Base-by-base conservation (phyloP, 2,113 vertebrate species). In the Galeopterus variegatus region DNA sequence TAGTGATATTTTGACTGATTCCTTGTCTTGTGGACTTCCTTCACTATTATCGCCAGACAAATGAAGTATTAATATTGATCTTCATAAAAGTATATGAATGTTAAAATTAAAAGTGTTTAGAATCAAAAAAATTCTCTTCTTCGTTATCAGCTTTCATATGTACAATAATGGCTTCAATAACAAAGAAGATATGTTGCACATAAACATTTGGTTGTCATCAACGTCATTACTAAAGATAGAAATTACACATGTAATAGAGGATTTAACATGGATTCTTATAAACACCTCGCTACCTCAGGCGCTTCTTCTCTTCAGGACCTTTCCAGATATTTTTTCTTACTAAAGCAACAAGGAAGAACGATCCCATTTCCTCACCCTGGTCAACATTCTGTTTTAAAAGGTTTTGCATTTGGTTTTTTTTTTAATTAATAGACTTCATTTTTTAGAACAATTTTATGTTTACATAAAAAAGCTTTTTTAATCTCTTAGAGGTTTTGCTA, bases 31-130 rank as follows among this genome's bases (percentile, higher is more conserved):
- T 91, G 52, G 52, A 12, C 45, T 96, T 95, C 56, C 8, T 96
- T 96, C 28, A 88, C 87, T 95, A 13, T 94, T 81, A n/a, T n/a
- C n/a, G 45, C 60, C n/a, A 88, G 58, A 80, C 26, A 69, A 96
- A 67, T 70, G 33, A 88, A 92, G 0, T 84, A 80, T 93, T 93
- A 82, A 50, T 96, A 67, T 65, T 97, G 77, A n/a, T 94, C 56
- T 94, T 89, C 75, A 36, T 81, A 48, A 92, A 65, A 94, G 75
- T 7, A 19, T 75, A 91, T 87, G 33, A 85, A 24, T 95, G 24
- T 91, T 21, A 96, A 93, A 89, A 88, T 54, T 70, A 85, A 95
- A 91, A 89, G 8, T 81, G 50, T 86, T 92, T 95, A 92, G 56
- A 90, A n/a, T 90, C 17, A 89, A 92, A 95, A 72, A 13, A 91